phyloP scores from a whole-genome alignment of 2,113 vertebrate species.

The Syrmaticus mikado region DNA sequence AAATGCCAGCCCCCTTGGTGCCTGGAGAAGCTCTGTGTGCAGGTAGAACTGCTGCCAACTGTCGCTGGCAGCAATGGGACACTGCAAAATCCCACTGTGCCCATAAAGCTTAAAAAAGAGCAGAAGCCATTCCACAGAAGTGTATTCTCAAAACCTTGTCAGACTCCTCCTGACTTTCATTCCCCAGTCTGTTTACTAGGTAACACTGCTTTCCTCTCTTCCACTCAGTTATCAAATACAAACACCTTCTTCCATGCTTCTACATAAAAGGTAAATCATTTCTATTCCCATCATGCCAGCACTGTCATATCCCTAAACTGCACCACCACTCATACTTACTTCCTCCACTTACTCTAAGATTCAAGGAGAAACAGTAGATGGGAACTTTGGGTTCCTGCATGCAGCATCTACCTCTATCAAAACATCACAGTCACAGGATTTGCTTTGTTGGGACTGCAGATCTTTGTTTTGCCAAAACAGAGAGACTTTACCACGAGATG shows the following conservation, averaged over 20 bases:
- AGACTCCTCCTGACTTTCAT: neutral
- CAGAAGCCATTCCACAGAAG: neutral
- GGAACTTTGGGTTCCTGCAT: neutral
- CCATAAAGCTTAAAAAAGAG: neutral
- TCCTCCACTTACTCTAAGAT: fast-evolving
- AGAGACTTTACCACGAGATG: neutral
- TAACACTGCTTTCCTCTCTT: neutral
- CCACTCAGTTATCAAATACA: neutral
- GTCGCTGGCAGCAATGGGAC: fast-evolving
- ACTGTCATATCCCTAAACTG: neutral
- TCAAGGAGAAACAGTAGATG: neutral
- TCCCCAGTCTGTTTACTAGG: neutral
- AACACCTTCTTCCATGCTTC: neutral
- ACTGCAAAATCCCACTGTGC: neutral
- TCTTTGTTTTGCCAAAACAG: neutral
- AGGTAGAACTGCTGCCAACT: fast-evolving
- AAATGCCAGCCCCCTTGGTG: neutral
- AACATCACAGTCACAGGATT: neutral
- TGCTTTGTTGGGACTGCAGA: neutral
- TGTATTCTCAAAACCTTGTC: neutral
- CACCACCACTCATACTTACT: neutral
- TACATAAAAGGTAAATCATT: neutral
- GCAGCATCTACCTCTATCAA: neutral
- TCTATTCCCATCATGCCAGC: neutral
- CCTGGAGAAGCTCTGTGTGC: neutral